Conservation (phyloP, 2,113 vertebrate genomes). For the Phalacrocorax brasilianus region DNA sequence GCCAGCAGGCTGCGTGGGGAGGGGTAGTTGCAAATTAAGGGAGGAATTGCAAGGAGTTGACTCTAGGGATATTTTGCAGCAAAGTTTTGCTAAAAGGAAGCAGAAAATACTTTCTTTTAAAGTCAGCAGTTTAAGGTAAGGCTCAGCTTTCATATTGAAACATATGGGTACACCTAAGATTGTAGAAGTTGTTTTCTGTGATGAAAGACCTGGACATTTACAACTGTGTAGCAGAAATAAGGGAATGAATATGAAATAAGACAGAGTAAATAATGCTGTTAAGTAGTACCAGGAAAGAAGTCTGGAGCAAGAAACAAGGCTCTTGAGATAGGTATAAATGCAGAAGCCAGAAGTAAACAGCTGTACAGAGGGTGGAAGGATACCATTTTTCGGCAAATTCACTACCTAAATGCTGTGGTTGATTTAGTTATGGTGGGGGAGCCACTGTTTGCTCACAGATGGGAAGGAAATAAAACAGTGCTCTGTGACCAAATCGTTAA, state of each 20-base stretch:
- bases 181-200: background rate
- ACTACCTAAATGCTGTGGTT: background rate
- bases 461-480: background rate
- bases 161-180: background rate
- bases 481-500: background rate
- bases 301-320: background rate
- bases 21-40: background rate
- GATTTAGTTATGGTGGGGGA: background rate
- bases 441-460: background rate
- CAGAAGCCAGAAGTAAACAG: background rate
- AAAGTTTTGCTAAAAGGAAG: background rate
- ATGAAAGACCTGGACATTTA: background rate
- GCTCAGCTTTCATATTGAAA: background rate
- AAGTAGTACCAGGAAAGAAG: background rate
- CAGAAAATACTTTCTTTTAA: background rate
- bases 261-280: background rate
- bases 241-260: background rate
- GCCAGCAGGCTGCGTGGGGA: background rate
- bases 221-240: background rate
- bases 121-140: background rate
- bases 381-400: background rate
- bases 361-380: background rate
- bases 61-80: background rate
- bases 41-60: background rate
- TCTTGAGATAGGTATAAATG: background rate